Conservation (phyloP, 2,797 vertebrate genomes). For the Myotis pilosus region DNA sequence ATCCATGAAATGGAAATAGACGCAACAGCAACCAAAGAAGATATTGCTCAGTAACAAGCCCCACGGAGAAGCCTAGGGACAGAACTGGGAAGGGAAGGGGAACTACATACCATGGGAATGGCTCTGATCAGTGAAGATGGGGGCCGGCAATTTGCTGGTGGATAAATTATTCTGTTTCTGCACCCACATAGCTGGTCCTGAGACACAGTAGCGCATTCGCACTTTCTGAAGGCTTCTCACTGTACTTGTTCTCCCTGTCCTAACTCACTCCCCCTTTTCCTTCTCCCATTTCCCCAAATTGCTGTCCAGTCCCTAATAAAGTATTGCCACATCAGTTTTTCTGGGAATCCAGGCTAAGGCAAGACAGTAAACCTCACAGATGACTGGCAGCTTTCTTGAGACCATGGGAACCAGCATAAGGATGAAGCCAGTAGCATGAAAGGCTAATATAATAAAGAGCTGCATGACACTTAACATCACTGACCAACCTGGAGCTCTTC, state of each 20-base stretch:
- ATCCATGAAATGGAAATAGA: not conserved
- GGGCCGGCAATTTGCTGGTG: not conserved
- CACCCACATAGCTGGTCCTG: not conserved
- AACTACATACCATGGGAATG: not conserved
- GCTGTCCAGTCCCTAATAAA: not conserved
- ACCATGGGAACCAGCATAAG: not conserved
- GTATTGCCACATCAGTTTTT: not conserved
- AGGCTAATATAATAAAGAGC: not conserved
- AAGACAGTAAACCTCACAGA: not conserved
- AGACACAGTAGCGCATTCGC: not conserved
- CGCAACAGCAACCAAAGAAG: not conserved
- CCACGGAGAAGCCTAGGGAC: not conserved
- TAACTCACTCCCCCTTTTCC: not conserved
- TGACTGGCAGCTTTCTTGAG: not conserved
- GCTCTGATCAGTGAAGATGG: not conserved
- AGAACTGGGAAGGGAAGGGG: not conserved
- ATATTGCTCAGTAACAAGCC: not conserved
- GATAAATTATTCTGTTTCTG: not conserved
- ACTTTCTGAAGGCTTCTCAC: not conserved
- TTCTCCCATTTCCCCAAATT: not conserved
- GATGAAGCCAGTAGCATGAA: not conserved
- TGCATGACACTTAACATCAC: not conserved
- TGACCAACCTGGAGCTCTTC: not conserved
- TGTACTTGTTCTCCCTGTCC: not conserved
- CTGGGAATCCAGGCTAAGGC: not conserved